Conservation (phyloP, 2,797 vertebrate species). For the Masticophis lateralis region DNA sequence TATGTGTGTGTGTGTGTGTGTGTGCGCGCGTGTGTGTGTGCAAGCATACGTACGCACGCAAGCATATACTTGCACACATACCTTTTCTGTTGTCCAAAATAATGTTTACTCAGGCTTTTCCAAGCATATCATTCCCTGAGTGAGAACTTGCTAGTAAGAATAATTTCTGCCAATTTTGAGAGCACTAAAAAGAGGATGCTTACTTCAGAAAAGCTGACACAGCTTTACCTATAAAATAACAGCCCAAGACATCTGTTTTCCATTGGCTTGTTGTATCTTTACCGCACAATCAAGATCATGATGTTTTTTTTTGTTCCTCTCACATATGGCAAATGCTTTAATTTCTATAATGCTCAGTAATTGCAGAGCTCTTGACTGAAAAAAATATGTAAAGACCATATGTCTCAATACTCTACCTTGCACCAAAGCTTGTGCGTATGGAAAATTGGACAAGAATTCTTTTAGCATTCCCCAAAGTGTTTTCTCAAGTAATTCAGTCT, state of each 20-base stretch:
- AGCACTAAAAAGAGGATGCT: conserved; percentile 26
- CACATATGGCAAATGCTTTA: neutral
- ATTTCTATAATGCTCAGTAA: neutral
- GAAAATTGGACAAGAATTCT: neutral
- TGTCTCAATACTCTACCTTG: neutral
- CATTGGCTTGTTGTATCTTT: conserved; percentile 59
- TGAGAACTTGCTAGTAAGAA: conserved; percentile 24
- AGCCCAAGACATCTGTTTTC: conserved; percentile 62
- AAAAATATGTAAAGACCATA: neutral
- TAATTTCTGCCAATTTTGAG: conserved; percentile 17
- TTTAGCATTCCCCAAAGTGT: neutral
- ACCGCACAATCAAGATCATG: conserved; percentile 55
- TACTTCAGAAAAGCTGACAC: conserved; percentile 49
- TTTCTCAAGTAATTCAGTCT: neutral
- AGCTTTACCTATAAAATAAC: conserved; percentile 50
- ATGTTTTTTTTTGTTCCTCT: conserved; percentile 51
- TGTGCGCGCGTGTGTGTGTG: too few species aligned
- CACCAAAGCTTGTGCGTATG: neutral
- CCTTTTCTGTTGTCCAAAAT: neutral
- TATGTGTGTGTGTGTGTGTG: too few species aligned
- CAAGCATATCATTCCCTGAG: conserved; percentile 22
- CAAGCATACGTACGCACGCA: neutral
- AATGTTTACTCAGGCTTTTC: conserved; percentile 14
- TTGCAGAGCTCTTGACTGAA: neutral
- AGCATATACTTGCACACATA: neutral